A percentile compares a stretch with the other conserved stretches of the same genome.
Conservation (phyloP, 2,888 invertebrate genomes). For the Trachelus stipa region DNA sequence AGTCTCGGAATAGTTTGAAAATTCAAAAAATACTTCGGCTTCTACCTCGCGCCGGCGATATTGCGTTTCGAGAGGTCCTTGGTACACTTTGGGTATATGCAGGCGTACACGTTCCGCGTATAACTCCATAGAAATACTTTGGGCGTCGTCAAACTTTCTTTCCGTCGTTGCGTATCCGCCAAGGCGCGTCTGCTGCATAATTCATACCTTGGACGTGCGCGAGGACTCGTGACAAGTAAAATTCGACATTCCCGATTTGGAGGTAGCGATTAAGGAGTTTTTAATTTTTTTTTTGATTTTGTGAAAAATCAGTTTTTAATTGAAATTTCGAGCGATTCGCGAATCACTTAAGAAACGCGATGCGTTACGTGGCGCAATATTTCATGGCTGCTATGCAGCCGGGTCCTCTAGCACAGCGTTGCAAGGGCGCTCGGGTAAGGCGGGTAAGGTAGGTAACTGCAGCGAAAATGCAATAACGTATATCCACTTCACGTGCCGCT, state of each 20-base stretch:
- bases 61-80: constrained; percentile 36
- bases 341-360: neutral
- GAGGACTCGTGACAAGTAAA: neutral
- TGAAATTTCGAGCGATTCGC: neutral
- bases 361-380: neutral
- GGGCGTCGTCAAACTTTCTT: neutral
- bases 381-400: neutral
- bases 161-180: neutral
- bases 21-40: constrained; percentile 46
- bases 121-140: neutral
- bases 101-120: neutral
- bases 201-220: neutral
- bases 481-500: constrained; percentile 24
- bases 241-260: neutral
- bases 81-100: neutral
- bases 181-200: neutral
- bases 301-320: neutral
- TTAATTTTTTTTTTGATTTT: no score
- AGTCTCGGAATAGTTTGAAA: constrained; percentile 46
- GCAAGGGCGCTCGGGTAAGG: neutral
- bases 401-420: neutral
- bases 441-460: neutral
- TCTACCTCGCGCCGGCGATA: constrained; percentile 40
- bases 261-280: neutral
- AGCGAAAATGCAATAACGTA: constrained; percentile 11